Evolutionary conservation across 1,140 invertebrate genomes (phyloP), one percentile per base, ranked within the genome.

Genomic region (Aphelenchoides besseyi): DNA sequence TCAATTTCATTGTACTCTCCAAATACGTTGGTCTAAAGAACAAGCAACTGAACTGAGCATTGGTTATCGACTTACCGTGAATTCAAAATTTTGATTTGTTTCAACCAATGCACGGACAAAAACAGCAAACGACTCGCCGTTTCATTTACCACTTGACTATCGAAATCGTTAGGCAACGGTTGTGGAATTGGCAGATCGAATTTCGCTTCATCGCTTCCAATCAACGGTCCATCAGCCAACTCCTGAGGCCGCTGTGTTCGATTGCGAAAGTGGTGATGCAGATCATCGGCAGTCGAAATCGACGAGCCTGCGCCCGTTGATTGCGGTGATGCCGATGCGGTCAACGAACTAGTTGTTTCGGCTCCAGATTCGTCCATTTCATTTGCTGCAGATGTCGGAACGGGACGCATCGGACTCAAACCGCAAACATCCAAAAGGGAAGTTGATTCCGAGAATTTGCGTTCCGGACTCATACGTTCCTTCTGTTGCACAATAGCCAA

Each of bases 121-220:
- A 95, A 94, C 35, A 95, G 87, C 53, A 95, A 87, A 75, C 93
- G 87, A 18, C 92, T 93, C 3, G 92, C 92, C 83, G 91, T 92
- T 87, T 95, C 93, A 87, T 92, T 94, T 59, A 95, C 92, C 80
- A 92, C 93, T 86, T 93, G 91, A 72, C 92, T 89, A 82, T 93
- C 64, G 92, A 87, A 86, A 91, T 92, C 18, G 90, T 33, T 87
- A 48, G 91, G 91, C 73, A 91, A 90, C 57, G 91, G 90, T 41
- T 89, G 90, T 16, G 92, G 92, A 3, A 91, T 90, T 74, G 91
- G 91, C 73, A 94, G 86, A 80, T 91, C 90, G 82, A 95, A 95
- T 53, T 82, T 77, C 69, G 85, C 84, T 69, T 85, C 84, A 30
- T 84, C 74, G 29, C 81, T 76, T 12, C 76, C 80, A 66, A 88